phyloP scores from a whole-genome alignment of 2,113 vertebrate genomes.

The Oncorhynchus masou region DNA sequence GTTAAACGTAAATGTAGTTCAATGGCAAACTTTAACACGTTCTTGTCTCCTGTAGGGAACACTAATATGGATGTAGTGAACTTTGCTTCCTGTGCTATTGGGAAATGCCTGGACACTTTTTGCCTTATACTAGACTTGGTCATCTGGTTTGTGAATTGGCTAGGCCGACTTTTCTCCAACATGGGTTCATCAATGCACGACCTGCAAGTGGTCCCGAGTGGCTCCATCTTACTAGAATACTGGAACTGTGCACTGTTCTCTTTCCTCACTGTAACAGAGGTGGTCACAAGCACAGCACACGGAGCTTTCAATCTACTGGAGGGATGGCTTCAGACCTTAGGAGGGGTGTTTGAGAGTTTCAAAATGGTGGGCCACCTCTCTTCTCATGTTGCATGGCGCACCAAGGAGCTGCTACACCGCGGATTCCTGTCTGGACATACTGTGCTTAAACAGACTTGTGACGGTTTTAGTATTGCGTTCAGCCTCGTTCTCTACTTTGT shows the following conservation, averaged over 20 bases:
- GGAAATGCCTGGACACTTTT: slow-evolving; percentile 71
- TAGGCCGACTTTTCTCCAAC: slow-evolving; percentile 67
- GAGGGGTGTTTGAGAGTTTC: slow-evolving; percentile 71
- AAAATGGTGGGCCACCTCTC: slow-evolving; percentile 76
- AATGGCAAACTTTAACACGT: not conserved
- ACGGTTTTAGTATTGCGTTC: slow-evolving; percentile 73
- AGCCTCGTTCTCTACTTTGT: slow-evolving; percentile 80
- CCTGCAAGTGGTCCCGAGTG: slow-evolving; percentile 65
- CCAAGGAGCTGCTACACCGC: slow-evolving; percentile 74
- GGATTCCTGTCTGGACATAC: slow-evolving; percentile 71
- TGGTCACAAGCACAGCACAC: slow-evolving; percentile 41
- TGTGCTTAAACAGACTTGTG: slow-evolving; percentile 73
- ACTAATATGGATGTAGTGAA: slow-evolving; percentile 73
- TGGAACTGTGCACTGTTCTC: slow-evolving; percentile 68
- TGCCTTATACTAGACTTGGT: slow-evolving; percentile 77
- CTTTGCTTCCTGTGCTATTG: slow-evolving; percentile 65
- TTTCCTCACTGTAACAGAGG: slow-evolving; percentile 51
- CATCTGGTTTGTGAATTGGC: slow-evolving; percentile 73
- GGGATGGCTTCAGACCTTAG: slow-evolving; percentile 60
- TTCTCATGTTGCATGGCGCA: slow-evolving; percentile 68
- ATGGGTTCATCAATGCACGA: slow-evolving; percentile 60
- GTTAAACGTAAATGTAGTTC: not conserved
- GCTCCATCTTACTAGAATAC: slow-evolving; percentile 57
- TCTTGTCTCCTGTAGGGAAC: not conserved
- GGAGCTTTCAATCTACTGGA: slow-evolving; percentile 51